Evolutionary conservation across 2,888 invertebrate species (phyloP).

Genomic region (Caenorhabditis sinica): DNA sequence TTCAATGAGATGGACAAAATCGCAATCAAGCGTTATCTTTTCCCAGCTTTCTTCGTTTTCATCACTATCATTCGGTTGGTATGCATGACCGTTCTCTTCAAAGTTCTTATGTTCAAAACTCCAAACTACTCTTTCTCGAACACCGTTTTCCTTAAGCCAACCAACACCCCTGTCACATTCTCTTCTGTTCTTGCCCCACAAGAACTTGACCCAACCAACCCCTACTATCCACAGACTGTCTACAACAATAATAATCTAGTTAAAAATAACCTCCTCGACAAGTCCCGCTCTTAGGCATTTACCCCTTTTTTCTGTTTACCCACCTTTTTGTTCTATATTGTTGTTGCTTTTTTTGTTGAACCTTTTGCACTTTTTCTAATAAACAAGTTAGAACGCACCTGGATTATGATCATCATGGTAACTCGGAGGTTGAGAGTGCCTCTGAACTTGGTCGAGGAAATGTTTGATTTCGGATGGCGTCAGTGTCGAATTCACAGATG

Average conservation of each 20-base stretch:
- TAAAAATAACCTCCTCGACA: conserved; percentile 30
- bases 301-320: conserved; percentile 16
- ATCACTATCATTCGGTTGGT: conserved; percentile 32
- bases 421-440: conserved; percentile 55
- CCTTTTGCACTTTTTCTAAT: conserved; percentile 34
- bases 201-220: conserved; percentile 63
- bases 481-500: conserved; percentile 47
- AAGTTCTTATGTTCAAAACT: conserved; percentile 41
- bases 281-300: conserved; percentile 37
- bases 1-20: not conserved
- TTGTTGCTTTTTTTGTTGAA: conserved; percentile 30
- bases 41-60: not conserved
- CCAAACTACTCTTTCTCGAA: conserved; percentile 36
- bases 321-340: conserved; percentile 54
- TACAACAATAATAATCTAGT: conserved; percentile 39
- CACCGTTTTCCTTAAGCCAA: conserved; percentile 53
- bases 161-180: conserved; percentile 60
- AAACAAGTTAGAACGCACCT: conserved; percentile 40
- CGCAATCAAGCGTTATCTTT: not conserved
- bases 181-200: conserved; percentile 54
- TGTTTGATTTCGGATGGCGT: conserved; percentile 47
- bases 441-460: conserved; percentile 55
- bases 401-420: conserved; percentile 39
- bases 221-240: conserved; percentile 60
- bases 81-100: conserved; percentile 39